Percentiles rank a stretch among this genome's conserved stretches.
phyloP scores from a whole-genome alignment of 2,888 invertebrate species.

The Eupelmus urozonus region DNA sequence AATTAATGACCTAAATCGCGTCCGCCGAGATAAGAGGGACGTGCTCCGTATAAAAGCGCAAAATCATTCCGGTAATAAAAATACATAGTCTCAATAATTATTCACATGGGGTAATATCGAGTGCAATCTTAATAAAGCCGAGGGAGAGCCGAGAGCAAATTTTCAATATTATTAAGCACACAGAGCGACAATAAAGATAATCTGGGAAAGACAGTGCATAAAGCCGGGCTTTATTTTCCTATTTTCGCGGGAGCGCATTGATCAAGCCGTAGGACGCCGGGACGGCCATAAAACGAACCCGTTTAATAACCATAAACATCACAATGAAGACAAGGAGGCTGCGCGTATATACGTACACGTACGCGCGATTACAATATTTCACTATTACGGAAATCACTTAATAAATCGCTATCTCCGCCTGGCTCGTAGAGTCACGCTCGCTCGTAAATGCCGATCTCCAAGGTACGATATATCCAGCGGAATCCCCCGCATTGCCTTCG shows the following conservation, averaged over 20 bases:
- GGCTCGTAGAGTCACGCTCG: neutral
- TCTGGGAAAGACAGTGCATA: neutral
- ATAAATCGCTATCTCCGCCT: neutral
- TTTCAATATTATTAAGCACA: neutral
- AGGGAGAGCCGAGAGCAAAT: neutral
- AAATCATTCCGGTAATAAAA: no score
- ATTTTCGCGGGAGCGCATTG: constrained; percentile 8
- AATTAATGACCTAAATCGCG: neutral
- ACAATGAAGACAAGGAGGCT: neutral
- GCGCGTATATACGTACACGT: neutral
- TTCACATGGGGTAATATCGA: no score
- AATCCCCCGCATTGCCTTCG: neutral
- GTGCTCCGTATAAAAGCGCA: no score
- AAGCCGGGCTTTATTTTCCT: no score
- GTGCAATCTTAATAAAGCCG: neutral
- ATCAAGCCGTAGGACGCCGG: neutral
- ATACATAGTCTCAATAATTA: neutral
- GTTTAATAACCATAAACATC: constrained; percentile 25
- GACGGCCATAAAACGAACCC: constrained; percentile 8
- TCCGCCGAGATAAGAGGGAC: no score
- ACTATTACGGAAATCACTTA: constrained; percentile 39
- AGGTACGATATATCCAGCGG: neutral
- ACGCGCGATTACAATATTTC: constrained; percentile 28
- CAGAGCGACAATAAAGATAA: neutral
- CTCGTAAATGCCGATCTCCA: neutral